Conservation (phyloP, 2,888 invertebrate genomes). For the Stictocephala bisonia region DNA sequence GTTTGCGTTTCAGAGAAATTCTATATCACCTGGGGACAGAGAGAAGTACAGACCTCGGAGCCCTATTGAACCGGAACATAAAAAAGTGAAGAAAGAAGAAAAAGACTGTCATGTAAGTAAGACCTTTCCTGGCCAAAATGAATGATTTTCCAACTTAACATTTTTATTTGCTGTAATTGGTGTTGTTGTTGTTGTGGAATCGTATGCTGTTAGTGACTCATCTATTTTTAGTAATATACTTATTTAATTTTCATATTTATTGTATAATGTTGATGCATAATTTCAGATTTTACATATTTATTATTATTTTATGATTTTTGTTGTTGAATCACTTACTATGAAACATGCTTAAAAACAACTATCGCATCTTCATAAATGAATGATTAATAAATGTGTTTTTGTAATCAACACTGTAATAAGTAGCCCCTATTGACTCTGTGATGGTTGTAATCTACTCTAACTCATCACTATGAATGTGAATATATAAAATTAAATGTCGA, state of each 20-base stretch:
- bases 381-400: no score
- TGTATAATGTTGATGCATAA: neutral
- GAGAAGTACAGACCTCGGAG: conserved; percentile 87
- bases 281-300: neutral
- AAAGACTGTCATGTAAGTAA: conserved; percentile 83
- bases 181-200: neutral
- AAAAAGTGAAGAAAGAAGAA: conserved; percentile 79
- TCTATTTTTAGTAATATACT: no score
- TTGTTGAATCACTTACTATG: neutral
- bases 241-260: neutral
- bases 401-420: no score
- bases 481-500: no score
- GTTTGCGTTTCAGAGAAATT: conserved; percentile 76
- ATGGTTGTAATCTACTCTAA: no score
- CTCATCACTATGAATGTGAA: no score
- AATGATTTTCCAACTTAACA: neutral
- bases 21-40: conserved; percentile 85
- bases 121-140: conserved; percentile 35
- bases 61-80: conserved; percentile 77
- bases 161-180: conserved; percentile 17
- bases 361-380: no score
- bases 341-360: no score
- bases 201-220: no score
- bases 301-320: neutral
- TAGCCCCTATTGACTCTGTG: no score